A percentile compares a stretch with the other conserved stretches of the same genome.
These are phyloP conservation scores for Macroglossus sobrinus DNA, from an alignment of 2,113 vertebrate species.

Conservation along the genomic window DNA sequence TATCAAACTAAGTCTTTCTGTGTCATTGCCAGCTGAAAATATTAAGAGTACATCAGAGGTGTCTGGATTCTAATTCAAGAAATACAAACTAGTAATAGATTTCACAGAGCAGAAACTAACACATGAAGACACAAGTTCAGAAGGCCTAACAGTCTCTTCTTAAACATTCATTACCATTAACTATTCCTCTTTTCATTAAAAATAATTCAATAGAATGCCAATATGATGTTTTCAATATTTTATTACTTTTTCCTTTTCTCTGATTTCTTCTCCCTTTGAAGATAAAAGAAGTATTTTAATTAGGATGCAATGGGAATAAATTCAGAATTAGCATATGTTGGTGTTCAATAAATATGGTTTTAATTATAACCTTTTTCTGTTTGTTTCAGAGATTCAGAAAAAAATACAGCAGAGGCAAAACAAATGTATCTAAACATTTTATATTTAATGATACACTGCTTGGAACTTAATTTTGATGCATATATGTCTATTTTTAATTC, in stretches of 20 bases:
- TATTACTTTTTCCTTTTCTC: slow-evolving; percentile 65
- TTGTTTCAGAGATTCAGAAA: slow-evolving; percentile 54
- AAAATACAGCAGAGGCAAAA: slow-evolving; percentile 21
- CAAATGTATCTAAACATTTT: slow-evolving; percentile 39
- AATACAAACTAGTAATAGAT: background rate
- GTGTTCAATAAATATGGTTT: slow-evolving; percentile 58
- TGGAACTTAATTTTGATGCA: background rate
- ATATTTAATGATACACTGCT: slow-evolving; percentile 1
- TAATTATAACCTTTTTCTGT: slow-evolving; percentile 67
- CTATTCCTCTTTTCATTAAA: slow-evolving; percentile 62
- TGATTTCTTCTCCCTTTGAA: slow-evolving; percentile 70
- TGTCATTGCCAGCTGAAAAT: background rate
- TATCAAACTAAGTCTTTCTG: background rate
- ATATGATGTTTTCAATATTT: slow-evolving; percentile 73
- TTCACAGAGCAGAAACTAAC: slow-evolving; percentile 24
- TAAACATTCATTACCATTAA: slow-evolving; percentile 55
- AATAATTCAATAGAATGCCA: slow-evolving; percentile 62
- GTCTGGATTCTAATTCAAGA: background rate
- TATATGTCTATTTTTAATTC: background rate
- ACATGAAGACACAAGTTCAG: background rate
- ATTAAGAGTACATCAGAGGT: background rate
- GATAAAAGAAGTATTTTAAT: slow-evolving; percentile 75
- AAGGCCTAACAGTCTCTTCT: slow-evolving; percentile 24
- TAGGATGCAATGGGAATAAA: slow-evolving; percentile 73
- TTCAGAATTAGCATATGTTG: slow-evolving; percentile 63